Evolutionary conservation across 2,888 invertebrate species (phyloP), one percentile per base, ranked within the genome.

Genomic region (Tenthredo distinguenda): DNA sequence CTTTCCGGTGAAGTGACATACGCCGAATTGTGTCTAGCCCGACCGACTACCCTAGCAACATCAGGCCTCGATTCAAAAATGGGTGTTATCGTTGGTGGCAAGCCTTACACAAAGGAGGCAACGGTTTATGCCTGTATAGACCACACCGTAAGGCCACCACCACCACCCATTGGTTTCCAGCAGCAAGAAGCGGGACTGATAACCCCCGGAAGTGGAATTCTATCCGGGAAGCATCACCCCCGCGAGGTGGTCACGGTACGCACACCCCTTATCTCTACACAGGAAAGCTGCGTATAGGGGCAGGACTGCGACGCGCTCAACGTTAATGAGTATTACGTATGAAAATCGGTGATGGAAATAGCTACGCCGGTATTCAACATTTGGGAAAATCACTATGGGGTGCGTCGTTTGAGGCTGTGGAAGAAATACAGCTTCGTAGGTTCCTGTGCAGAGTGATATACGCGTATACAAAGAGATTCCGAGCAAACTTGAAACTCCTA

Each of bases 101-200:
- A 95, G 94, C 91, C 95, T 92, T 88, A 95, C 94, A 93, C 95
- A 87, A 96, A 96, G 89, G 96, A 96, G 90, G 95, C 96, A 84
- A 96, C 96, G 90, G 96, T 96, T 91, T 96, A 96, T 93, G 96
- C 96, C 86, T 96, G 96, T 94, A 96, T 96, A 93, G 96, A 96
- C 93, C 96, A 96, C 91, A 95, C 94, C 89, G 95, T 95, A 88
- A 94, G 95, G 89, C 94, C 94, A 71, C 93, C 94, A 72, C 93
- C 94, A 21, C 93, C 93, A 71, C 91, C 87, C 85, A 87, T 81
- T 12, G 81, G 81, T 50, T 12, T 40, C n/a, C 68, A 71, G 43
- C 83, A 68, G 68, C 83, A 83, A 62, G 83, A 83, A 40, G 43
- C 47, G n/a, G 83, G 83, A 1, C 43, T 71, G 47, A 68, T 68